These are phyloP conservation scores for Saturnia japonica DNA, from an alignment of 2,888 invertebrate genomes.

Conservation along the genomic window DNA sequence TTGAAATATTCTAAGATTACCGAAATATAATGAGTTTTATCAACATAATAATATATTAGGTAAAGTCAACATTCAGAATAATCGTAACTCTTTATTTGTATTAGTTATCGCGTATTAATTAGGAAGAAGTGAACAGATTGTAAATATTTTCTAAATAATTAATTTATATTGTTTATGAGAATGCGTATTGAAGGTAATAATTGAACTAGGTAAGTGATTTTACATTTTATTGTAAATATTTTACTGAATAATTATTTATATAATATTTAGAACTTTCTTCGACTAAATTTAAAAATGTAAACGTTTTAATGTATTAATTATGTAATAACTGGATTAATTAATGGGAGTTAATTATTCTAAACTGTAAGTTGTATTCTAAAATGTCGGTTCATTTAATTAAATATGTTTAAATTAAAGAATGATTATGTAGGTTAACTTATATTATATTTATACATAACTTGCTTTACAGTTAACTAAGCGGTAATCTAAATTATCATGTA, in stretches of 20 bases:
- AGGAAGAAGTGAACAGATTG: not conserved
- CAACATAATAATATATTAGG: not conserved
- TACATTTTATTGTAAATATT: too few relatives aligned
- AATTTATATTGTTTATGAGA: not conserved
- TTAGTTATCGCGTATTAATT: constrained; percentile 50
- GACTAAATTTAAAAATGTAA: not conserved
- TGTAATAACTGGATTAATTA: not conserved
- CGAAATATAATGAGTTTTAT: constrained; percentile 7
- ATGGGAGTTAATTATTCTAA: not conserved
- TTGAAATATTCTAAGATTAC: not conserved
- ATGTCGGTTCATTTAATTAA: not conserved
- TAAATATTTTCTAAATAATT: not conserved
- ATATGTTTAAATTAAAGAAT: not conserved
- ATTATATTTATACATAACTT: not conserved
- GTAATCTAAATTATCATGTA: too few relatives aligned
- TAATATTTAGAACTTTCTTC: not conserved
- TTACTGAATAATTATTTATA: too few relatives aligned
- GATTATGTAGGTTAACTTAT: not conserved
- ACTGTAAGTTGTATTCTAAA: not conserved
- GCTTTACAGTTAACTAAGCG: too few relatives aligned
- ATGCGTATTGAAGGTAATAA: too few relatives aligned
- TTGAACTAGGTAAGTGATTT: too few relatives aligned
- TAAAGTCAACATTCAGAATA: constrained; percentile 2
- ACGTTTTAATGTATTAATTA: not conserved
- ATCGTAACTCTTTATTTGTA: constrained; percentile 39